phyloP scores from a whole-genome alignment of 2,113 vertebrate species.

The Hyperoodon ampullatus region DNA sequence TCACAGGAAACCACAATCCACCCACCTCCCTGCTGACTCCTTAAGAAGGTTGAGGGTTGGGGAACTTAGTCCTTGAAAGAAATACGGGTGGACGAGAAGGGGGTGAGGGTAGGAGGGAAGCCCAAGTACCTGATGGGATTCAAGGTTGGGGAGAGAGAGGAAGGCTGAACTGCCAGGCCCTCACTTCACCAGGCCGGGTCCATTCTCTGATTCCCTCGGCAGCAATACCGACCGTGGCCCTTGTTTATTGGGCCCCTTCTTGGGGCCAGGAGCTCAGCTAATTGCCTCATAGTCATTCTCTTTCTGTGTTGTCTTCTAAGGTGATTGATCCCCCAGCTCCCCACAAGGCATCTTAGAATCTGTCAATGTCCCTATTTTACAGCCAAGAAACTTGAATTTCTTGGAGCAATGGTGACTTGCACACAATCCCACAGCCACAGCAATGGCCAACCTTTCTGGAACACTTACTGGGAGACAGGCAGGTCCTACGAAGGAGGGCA shows the following conservation, averaged over 20 bases:
- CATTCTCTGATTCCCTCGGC: neutral
- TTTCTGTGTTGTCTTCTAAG: neutral
- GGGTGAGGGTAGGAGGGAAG: neutral
- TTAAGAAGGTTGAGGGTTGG: neutral
- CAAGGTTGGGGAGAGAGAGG: accelerated
- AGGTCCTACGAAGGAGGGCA: neutral
- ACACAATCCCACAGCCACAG: neutral
- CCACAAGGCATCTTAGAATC: neutral
- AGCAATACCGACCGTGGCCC: neutral
- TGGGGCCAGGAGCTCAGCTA: neutral
- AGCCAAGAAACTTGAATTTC: neutral
- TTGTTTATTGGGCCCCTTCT: neutral
- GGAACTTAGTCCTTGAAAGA: neutral
- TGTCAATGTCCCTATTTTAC: neutral
- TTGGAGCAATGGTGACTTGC: neutral
- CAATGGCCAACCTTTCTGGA: neutral
- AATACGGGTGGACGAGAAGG: neutral
- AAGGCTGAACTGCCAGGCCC: neutral
- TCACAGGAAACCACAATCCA: neutral
- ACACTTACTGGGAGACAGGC: neutral
- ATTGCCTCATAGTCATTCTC: neutral
- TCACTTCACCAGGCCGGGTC: neutral
- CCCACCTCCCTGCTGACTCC: neutral
- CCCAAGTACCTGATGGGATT: neutral
- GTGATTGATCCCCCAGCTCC: neutral